Percentiles rank a stretch among this genome's conserved stretches.
Evolutionary conservation across 1,140 invertebrate genomes (phyloP).

Genomic region (Heterodera carotae): DNA sequence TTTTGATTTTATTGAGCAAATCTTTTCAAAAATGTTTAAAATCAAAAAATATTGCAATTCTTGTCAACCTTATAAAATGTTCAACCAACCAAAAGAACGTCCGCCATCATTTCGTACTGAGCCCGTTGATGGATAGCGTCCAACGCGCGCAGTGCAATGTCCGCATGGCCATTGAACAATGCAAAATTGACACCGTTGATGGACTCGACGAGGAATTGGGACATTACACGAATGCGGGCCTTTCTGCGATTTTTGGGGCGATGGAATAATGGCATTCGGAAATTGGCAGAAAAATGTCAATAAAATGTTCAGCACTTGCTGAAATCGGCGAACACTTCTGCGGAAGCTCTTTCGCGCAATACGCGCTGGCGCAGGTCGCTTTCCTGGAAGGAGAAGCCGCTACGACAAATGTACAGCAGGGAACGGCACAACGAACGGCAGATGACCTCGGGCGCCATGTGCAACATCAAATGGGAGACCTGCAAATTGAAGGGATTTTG

Average conservation of each 20-base stretch:
- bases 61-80: background rate
- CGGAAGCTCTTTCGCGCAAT: conserved; percentile 34
- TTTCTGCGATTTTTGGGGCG: conserved; percentile 47
- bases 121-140: conserved; percentile 63
- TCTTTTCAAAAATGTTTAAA: no score
- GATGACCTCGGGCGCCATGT: conserved; percentile 54
- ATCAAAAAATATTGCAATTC: no score
- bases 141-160: conserved; percentile 57
- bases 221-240: conserved; percentile 49
- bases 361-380: conserved; percentile 48
- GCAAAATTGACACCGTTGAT: conserved; percentile 58
- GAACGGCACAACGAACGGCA: conserved; percentile 53
- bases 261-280: background rate
- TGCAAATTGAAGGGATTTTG: conserved; percentile 43
- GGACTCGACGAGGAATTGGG: conserved; percentile 57
- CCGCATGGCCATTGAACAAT: conserved; percentile 61
- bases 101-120: conserved; percentile 57
- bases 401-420: conserved; percentile 42
- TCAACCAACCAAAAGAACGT: conserved; percentile 57
- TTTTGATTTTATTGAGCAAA: no score
- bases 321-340: conserved; percentile 45
- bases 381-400: conserved; percentile 56
- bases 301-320: conserved; percentile 15
- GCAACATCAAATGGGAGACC: conserved; percentile 47
- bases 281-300: no score